Percentiles rank a stretch among this genome's conserved stretches.
phyloP scores from a whole-genome alignment of 1,140 invertebrate species.

The Aphaenogaster ashmeadi region DNA sequence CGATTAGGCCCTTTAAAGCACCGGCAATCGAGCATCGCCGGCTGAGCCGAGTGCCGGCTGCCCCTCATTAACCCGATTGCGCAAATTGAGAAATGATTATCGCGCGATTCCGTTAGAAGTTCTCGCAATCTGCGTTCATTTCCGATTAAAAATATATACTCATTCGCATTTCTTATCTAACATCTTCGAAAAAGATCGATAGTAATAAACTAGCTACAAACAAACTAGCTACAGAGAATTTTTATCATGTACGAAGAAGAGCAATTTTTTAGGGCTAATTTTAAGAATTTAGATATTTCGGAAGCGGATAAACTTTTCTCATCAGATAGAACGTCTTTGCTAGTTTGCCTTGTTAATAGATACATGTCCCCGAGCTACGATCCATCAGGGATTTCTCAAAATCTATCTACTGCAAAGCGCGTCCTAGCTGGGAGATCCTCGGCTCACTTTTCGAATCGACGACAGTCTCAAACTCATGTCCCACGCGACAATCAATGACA shows the following conservation, averaged over 20 bases:
- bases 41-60: constrained; percentile 65
- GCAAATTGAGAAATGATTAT: constrained; percentile 80
- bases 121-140: constrained; percentile 26
- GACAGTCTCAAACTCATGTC: constrained; percentile 20
- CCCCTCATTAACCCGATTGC: constrained; percentile 82
- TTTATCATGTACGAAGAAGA: not conserved
- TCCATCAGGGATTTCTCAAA: not conserved
- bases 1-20: constrained; percentile 84
- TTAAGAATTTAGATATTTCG: not conserved
- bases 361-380: not conserved
- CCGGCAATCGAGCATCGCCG: constrained; percentile 79
- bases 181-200: not conserved
- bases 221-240: not conserved
- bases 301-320: not conserved
- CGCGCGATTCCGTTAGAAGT: constrained; percentile 61
- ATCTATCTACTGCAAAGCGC: not conserved
- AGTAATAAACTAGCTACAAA: not conserved
- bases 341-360: not conserved
- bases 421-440: not conserved
- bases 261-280: not conserved
- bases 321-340: not conserved
- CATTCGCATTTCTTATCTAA: constrained; percentile 16
- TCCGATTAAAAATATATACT: constrained; percentile 18
- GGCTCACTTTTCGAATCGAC: not conserved
- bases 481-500: constrained; percentile 11